Percentiles rank a stretch among this genome's conserved stretches.
Evolutionary conservation across 2,888 invertebrate species (phyloP).

Genomic region (Yponomeuta malinellus): DNA sequence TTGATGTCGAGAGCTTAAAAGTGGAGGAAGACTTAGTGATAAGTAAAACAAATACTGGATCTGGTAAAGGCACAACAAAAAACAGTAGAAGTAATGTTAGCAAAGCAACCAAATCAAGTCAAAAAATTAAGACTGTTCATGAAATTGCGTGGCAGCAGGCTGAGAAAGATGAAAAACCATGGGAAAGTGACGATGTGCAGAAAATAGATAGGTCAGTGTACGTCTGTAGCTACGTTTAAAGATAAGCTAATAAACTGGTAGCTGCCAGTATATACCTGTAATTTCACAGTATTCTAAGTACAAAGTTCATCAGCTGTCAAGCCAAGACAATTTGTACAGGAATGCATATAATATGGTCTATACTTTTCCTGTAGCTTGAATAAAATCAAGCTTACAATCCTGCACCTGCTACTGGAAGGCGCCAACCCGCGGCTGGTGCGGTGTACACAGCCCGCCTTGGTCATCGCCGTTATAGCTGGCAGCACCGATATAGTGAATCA

Average conservation of each 20-base stretch:
- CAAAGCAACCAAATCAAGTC: background rate
- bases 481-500: slow-evolving; percentile 38
- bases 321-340: too few species aligned
- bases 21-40: background rate
- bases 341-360: too few species aligned
- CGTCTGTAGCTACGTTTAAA: background rate
- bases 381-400: slow-evolving; percentile 39
- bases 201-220: background rate
- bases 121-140: background rate
- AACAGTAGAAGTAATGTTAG: background rate
- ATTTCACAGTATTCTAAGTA: too few species aligned
- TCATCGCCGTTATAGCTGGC: slow-evolving; percentile 41
- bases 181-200: background rate
- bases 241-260: too few species aligned
- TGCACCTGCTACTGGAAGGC: slow-evolving; percentile 45
- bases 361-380: slow-evolving; percentile 43
- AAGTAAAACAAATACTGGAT: background rate
- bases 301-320: too few species aligned
- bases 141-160: background rate
- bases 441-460: slow-evolving; percentile 53
- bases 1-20: background rate
- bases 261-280: too few species aligned
- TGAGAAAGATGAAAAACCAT: background rate
- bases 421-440: slow-evolving; percentile 46
- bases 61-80: background rate